Percentiles rank a stretch among this genome's conserved stretches.
These are phyloP conservation scores for Trinorchestia longiramus DNA, from an alignment of 1,140 invertebrate species.

Conservation along the genomic window DNA sequence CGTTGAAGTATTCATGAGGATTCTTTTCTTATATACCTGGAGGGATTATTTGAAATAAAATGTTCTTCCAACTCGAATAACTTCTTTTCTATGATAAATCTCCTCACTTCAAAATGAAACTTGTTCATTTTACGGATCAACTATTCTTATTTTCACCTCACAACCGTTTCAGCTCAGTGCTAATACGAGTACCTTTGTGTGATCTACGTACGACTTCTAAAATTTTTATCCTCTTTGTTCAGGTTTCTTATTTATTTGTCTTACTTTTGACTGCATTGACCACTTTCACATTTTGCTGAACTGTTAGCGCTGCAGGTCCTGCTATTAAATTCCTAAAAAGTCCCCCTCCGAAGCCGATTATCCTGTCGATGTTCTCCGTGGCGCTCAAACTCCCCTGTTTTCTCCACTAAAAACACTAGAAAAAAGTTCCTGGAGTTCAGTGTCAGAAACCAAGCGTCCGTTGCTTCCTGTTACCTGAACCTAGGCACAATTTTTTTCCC, in stretches of 20 bases:
- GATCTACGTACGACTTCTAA: not conserved
- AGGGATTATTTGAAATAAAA: not conserved
- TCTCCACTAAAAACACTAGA: not conserved
- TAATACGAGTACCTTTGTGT: not conserved
- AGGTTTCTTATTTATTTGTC: not conserved
- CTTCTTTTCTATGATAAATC: not conserved
- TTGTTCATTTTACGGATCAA: not conserved
- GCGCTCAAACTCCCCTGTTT: not conserved
- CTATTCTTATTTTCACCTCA: not conserved
- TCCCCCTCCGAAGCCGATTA: not conserved
- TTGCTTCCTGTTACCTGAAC: not conserved
- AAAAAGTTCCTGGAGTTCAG: not conserved
- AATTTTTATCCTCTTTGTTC: not conserved
- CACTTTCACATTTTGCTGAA: not conserved
- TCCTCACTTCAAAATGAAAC: not conserved
- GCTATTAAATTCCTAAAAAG: not conserved
- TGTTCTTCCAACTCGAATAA: not conserved
- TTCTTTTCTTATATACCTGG: no score
- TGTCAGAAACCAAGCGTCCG: not conserved
- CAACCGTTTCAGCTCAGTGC: not conserved
- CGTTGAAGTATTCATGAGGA: not conserved
- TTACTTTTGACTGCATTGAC: not conserved
- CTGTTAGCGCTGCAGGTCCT: not conserved
- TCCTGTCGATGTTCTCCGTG: not conserved
- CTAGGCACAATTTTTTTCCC: not conserved